Base-by-base conservation (phyloP, 2,888 invertebrate species). In the Volucella zonaria region DNA sequence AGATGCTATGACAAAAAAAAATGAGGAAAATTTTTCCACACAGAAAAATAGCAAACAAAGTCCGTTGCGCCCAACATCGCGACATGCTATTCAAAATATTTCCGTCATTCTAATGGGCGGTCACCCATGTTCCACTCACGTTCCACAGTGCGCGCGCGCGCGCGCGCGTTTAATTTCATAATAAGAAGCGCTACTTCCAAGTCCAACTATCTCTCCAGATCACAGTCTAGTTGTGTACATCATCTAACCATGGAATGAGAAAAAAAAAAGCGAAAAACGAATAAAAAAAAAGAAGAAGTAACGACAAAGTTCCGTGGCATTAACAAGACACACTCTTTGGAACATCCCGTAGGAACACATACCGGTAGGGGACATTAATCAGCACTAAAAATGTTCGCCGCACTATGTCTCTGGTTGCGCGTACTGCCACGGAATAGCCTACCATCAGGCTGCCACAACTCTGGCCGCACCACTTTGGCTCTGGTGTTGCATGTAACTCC, bases 21-120 rank as follows among this genome's bases (percentile, higher is more conserved):
- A 23, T 49, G 8, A 38, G 10, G 6, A 18, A 31, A 1, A 54
- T 12, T 31, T 6, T 31, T 31, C 56, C 15, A 12, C 70, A 58
- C 31, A n/a, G 14, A 51, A 67, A 58, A 66, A 64, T 56, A 58
- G 73, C 56, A 71, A 61, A 67, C 45, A 52, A 76, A 49, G 66
- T 67, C 66, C 31, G 18, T 51, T 40, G 78, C 59, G 70, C 58
- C 58, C 47, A 79, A 54, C 66, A 52, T 62, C 68, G 62, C 75
- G 66, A 83, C 83, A 77, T 81, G 85, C 68, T 81, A 81, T 81
- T 81, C 76, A 85, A 81, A 81, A 85, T 85, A 85, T 85, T 85
- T 85, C 85, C 85, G 85, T 85, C 85, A 85, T 85, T 81, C 85
- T 85, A 81, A 85, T 85, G 85, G 85, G 85, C 85, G 85, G 85